Conservation (phyloP, 2,797 vertebrate species). For the Neosilurus mollespiculum region DNA sequence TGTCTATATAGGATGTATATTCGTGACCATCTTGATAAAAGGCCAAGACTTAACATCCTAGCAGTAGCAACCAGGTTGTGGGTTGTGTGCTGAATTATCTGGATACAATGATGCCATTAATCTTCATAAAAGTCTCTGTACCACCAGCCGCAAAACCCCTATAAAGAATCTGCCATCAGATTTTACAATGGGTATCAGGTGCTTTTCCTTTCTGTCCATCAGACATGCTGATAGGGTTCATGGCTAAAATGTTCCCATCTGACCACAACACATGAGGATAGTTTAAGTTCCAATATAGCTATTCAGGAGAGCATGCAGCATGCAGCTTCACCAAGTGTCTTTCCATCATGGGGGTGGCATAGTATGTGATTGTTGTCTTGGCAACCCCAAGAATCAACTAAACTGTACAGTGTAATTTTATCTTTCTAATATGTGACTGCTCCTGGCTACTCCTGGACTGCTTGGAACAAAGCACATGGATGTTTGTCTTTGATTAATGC, state of each 20-base stretch:
- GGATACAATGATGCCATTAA: slow-evolving; percentile 8
- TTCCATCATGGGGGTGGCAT: neutral
- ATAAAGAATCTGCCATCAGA: neutral
- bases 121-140: slow-evolving; percentile 11
- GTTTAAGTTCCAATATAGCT: neutral
- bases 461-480: neutral
- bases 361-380: neutral
- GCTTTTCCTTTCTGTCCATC: slow-evolving; percentile 6
- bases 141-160: neutral
- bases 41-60: slow-evolving; percentile 12
- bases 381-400: neutral
- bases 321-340: neutral
- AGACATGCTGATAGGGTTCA: neutral
- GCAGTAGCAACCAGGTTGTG: slow-evolving; percentile 11
- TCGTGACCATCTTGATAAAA: slow-evolving; percentile 4
- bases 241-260: neutral
- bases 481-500: neutral
- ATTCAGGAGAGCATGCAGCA: too few relatives aligned
- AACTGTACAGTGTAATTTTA: neutral
- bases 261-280: neutral
- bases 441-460: too few relatives aligned
- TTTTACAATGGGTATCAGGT: slow-evolving; percentile 19
- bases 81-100: slow-evolving; percentile 6
- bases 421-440: neutral
- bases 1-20: neutral